These are phyloP conservation scores for Cerceris ruficornis DNA, from an alignment of 2,888 invertebrate species.

Conservation along the genomic window DNA sequence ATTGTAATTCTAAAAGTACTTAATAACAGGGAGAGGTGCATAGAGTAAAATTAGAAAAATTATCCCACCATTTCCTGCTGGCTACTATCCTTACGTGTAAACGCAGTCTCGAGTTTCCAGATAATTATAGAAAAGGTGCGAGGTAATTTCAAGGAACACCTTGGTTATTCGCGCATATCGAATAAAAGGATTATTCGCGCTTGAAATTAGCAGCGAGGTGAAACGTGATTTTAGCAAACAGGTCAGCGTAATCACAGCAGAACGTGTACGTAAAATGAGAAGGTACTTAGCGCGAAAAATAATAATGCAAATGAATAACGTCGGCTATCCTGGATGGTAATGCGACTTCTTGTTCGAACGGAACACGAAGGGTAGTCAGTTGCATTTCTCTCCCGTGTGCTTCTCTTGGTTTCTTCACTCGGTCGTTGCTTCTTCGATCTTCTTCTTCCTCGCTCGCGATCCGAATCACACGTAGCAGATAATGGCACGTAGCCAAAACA, in stretches of 20 bases:
- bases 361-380: constrained; percentile 8
- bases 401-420: neutral
- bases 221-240: neutral
- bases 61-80: too few relatives aligned
- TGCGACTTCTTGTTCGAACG: constrained; percentile 42
- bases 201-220: neutral
- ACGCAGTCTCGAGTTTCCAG: too few relatives aligned
- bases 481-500: constrained; percentile 79
- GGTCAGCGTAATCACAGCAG: neutral
- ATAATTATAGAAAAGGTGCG: too few relatives aligned
- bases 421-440: constrained; percentile 6
- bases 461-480: constrained; percentile 66
- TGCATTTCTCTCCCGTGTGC: neutral
- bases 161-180: too few relatives aligned
- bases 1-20: too few relatives aligned
- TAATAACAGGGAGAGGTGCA: too few relatives aligned
- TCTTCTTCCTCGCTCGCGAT: constrained; percentile 32
- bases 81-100: too few relatives aligned
- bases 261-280: neutral
- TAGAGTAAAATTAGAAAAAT: too few relatives aligned
- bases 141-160: too few relatives aligned
- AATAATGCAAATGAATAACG: constrained; percentile 65
- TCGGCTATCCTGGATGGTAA: constrained; percentile 51
- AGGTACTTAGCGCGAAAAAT: constrained; percentile 34
- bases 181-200: neutral